phyloP scores from a whole-genome alignment of 2,113 vertebrate genomes.

The Myanophis thanlyinensis region DNA sequence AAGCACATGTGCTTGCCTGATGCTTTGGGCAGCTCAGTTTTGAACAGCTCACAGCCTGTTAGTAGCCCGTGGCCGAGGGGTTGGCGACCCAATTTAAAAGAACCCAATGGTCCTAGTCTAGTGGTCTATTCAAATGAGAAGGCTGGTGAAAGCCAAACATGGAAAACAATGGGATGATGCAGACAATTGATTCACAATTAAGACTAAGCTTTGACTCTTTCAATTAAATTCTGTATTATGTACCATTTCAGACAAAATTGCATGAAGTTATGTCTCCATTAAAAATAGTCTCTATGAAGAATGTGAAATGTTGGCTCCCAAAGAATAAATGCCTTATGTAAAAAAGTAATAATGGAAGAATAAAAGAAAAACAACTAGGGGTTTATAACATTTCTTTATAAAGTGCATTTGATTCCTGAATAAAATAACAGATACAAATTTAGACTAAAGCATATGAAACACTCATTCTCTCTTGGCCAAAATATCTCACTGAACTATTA shows the following conservation, averaged over 20 bases:
- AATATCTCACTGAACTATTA: background rate
- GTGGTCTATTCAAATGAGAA: background rate
- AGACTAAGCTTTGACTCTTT: background rate
- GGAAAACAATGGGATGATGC: background rate
- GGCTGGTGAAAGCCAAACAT: background rate
- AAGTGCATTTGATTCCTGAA: background rate
- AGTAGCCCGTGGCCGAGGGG: background rate
- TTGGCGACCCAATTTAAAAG: background rate
- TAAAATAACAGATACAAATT: background rate
- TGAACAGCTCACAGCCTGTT: background rate
- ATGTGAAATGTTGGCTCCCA: background rate
- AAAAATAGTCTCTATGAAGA: background rate
- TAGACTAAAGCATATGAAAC: background rate
- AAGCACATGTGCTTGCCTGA: background rate
- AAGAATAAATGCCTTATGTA: background rate
- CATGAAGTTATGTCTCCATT: background rate
- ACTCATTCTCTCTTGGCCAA: background rate
- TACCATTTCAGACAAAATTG: background rate
- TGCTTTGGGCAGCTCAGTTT: background rate
- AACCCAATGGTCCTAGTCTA: background rate
- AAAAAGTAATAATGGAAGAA: background rate
- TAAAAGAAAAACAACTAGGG: background rate
- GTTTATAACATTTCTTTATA: background rate
- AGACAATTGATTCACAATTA: background rate
- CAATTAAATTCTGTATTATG: background rate